A percentile compares a stretch with the other conserved stretches of the same genome.
Conservation (phyloP, 2,797 vertebrate genomes). For the Anguilla anguilla region DNA sequence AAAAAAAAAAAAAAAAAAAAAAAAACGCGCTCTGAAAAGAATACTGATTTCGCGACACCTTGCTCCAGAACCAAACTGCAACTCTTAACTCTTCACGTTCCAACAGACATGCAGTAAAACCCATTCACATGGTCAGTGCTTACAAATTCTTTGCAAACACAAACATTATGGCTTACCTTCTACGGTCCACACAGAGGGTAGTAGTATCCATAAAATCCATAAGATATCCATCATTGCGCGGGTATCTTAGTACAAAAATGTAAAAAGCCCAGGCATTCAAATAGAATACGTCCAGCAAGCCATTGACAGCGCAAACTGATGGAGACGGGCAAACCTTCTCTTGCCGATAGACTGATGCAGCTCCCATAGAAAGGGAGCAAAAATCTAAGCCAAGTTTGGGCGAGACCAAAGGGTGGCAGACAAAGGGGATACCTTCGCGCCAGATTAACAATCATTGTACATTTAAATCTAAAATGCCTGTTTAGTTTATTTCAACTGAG, state of each 20-base stretch:
- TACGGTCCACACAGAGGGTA: conserved; percentile 64
- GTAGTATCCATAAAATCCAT: conserved; percentile 63
- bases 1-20: too few relatives aligned
- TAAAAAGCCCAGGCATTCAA: conserved; percentile 56
- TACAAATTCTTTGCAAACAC: conserved; percentile 24
- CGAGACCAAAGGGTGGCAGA: conserved; percentile 62
- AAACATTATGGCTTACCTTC: conserved; percentile 67
- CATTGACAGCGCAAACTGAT: conserved; percentile 53
- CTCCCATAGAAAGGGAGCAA: conserved; percentile 34
- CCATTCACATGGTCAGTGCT: conserved; percentile 20
- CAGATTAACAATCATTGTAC: neutral
- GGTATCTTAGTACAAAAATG: conserved; percentile 45
- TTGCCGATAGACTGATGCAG: conserved; percentile 42
- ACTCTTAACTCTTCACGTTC: conserved; percentile 70
- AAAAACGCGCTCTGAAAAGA: conserved; percentile 39
- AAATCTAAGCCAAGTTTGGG: conserved; percentile 57
- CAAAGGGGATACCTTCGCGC: conserved; percentile 41
- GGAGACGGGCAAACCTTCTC: conserved; percentile 45
- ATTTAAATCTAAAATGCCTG: neutral
- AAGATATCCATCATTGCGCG: conserved; percentile 61
- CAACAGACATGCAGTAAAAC: neutral
- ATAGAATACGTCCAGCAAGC: conserved; percentile 54
- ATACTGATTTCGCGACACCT: conserved; percentile 54
- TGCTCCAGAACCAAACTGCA: conserved; percentile 39
- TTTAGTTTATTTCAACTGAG: neutral